A percentile compares a stretch with the other conserved stretches of the same genome.
These are phyloP conservation scores for Theonella swinhoei DNA, from an alignment of 37 sponge, comb jelly and placozoan genomes.

Conservation along the genomic window DNA sequence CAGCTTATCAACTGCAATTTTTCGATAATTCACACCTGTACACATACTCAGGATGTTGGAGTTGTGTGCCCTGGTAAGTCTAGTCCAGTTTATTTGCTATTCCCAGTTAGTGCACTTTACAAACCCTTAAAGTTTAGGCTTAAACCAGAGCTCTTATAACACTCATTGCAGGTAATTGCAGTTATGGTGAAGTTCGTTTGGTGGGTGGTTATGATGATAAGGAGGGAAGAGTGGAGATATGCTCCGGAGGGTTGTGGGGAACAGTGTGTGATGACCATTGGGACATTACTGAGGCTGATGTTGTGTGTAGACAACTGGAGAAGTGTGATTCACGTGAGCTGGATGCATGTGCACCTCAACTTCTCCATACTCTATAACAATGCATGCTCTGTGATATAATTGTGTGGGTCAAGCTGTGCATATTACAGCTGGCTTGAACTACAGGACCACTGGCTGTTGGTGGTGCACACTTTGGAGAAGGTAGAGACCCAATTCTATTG, in stretches of 20 bases:
- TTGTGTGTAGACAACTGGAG: slow-evolving; percentile 52
- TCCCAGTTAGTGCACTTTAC: no score
- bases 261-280: slow-evolving; percentile 45
- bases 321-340: no score
- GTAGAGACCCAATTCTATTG: background rate
- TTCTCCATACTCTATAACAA: no score
- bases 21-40: slow-evolving; percentile 6
- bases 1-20: slow-evolving; percentile 15
- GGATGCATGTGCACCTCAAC: no score
- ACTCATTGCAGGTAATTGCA: slow-evolving; percentile 8
- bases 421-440: no score
- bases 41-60: slow-evolving; percentile 36
- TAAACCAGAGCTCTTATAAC: no score
- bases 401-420: no score
- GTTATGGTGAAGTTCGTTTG: slow-evolving; percentile 10
- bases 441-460: background rate
- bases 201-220: background rate
- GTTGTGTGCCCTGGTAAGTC: slow-evolving; percentile 33
- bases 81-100: no score
- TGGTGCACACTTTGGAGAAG: background rate
- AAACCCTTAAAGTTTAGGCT: no score
- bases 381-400: no score
- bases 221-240: slow-evolving; percentile 48
- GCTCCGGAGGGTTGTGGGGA: slow-evolving; percentile 14
- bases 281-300: slow-evolving; percentile 25